Evolutionary conservation across 2,113 vertebrate species (phyloP).

Genomic region (Vulpes lagopus): DNA sequence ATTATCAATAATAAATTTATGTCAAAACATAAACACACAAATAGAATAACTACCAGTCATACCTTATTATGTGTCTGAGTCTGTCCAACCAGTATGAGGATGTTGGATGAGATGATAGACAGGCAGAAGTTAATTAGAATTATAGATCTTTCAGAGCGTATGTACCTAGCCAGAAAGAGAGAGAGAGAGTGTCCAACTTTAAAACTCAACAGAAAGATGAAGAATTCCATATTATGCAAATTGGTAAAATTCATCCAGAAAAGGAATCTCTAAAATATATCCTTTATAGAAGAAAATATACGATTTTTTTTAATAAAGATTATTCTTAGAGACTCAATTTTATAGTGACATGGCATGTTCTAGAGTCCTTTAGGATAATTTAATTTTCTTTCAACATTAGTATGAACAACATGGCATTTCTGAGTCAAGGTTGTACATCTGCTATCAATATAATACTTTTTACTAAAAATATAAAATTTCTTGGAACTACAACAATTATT

Average conservation of each 20-base stretch:
- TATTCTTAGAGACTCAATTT: slow-evolving; percentile 10
- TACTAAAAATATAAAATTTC: not conserved
- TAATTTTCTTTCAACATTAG: slow-evolving; percentile 10
- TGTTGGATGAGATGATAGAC: slow-evolving; percentile 99
- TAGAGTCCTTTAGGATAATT: not conserved
- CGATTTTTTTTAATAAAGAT: not conserved
- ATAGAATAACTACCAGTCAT: slow-evolving; percentile 75
- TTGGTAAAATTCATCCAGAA: not conserved
- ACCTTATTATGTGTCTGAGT: slow-evolving; percentile 99
- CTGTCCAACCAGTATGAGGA: slow-evolving; percentile 98
- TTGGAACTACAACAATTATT: not conserved
- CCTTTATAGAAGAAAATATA: not conserved
- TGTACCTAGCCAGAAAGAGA: slow-evolving; percentile 91
- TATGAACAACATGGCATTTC: not conserved
- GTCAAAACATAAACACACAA: slow-evolving; percentile 59
- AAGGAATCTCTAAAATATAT: not conserved
- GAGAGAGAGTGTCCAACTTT: slow-evolving; percentile 43
- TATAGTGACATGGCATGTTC: not conserved
- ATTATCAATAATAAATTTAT: slow-evolving; percentile 38
- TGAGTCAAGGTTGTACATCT: not conserved
- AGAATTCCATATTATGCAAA: not conserved
- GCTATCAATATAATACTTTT: not conserved
- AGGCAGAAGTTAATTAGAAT: slow-evolving; percentile 99
- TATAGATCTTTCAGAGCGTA: slow-evolving; percentile 98
- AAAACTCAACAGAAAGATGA: slow-evolving; percentile 10